A percentile compares a stretch with the other conserved stretches of the same genome.
Evolutionary conservation across 2,797 vertebrate species (phyloP).

Genomic region (Syndactyla subalaris): DNA sequence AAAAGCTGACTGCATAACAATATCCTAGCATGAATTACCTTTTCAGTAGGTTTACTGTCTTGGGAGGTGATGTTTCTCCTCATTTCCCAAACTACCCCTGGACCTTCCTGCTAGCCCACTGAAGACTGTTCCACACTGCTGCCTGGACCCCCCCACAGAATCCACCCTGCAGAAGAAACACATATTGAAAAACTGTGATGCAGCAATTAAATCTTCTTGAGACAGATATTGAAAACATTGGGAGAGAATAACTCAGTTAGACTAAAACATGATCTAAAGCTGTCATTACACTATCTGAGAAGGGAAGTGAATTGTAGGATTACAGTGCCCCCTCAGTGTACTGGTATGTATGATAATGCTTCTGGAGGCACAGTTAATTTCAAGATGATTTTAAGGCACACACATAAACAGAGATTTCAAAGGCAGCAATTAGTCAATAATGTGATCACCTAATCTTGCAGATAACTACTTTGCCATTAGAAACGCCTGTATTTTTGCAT

Average conservation of each 20-base stretch:
- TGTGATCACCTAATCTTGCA: not conserved
- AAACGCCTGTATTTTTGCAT: not conserved
- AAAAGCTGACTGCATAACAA: not conserved
- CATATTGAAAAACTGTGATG: not conserved
- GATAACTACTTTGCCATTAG: not conserved
- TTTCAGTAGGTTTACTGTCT: constrained; percentile 32
- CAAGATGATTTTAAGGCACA: not conserved
- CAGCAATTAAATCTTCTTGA: not conserved
- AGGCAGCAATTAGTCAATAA: not conserved
- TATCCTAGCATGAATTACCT: not conserved
- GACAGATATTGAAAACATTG: not conserved
- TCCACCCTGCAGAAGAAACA: constrained; percentile 49
- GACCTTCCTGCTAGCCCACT: constrained; percentile 30
- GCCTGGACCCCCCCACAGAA: constrained; percentile 17
- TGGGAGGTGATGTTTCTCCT: constrained; percentile 18
- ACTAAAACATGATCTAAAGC: not conserved
- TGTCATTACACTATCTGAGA: not conserved
- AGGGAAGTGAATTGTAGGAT: not conserved
- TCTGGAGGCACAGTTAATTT: not conserved
- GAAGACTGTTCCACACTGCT: constrained; percentile 31
- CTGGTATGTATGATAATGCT: not conserved
- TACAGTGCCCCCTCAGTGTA: not conserved
- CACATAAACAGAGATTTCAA: not conserved
- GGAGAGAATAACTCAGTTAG: not conserved
- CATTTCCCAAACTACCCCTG: not conserved